These are phyloP conservation scores for Tokudaia tokunoshimensis DNA, from an alignment of 2,797 vertebrate genomes.

Conservation along the genomic window DNA sequence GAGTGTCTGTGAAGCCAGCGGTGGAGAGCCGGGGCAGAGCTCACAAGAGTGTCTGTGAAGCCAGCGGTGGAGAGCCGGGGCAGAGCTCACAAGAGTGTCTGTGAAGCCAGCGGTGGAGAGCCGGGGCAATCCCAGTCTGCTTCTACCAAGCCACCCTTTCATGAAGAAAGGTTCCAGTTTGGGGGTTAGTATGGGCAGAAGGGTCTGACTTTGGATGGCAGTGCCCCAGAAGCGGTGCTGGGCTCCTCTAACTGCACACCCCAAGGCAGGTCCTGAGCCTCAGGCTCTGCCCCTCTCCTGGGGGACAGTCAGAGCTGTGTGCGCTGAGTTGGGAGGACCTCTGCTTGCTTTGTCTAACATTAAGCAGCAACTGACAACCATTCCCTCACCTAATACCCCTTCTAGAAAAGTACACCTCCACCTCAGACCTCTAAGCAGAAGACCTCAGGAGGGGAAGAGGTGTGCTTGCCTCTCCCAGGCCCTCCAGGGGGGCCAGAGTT, in stretches of 20 bases:
- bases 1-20: too few species aligned
- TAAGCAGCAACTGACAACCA: background rate
- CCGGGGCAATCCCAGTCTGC: background rate
- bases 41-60: accelerated
- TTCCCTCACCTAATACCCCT: accelerated
- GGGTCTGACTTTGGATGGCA: conserved; percentile 13
- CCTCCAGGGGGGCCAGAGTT: background rate
- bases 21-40: background rate
- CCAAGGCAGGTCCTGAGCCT: background rate
- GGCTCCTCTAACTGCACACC: background rate
- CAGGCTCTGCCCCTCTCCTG: background rate
- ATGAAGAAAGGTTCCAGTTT: background rate
- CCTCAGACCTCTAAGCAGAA: conserved; percentile 32
- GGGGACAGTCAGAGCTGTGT: conserved; percentile 67
- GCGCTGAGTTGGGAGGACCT: background rate
- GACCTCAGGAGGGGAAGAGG: background rate
- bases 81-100: background rate
- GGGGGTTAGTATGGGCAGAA: conserved; percentile 30
- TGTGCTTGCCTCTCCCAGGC: background rate
- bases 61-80: too few species aligned
- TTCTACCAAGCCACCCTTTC: background rate
- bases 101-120: background rate
- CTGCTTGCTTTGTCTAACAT: background rate
- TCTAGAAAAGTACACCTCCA: background rate
- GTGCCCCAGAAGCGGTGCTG: background rate